These are phyloP conservation scores for Drusus annulatus DNA, from an alignment of 1,140 invertebrate species.

Conservation along the genomic window DNA sequence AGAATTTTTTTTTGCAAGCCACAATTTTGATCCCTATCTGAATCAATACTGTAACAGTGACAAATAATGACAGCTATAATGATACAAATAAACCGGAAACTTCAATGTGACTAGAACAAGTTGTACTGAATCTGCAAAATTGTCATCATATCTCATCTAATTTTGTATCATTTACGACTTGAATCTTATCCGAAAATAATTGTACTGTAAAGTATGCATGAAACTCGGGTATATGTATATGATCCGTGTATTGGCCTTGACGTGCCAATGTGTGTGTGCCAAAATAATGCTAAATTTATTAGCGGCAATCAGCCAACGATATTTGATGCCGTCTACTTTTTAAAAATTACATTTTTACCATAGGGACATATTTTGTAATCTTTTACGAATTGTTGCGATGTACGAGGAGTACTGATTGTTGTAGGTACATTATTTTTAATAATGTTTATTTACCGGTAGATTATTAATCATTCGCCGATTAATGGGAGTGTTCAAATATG, in stretches of 20 bases:
- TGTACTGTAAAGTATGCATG: neutral
- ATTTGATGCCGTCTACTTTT: conserved; percentile 31
- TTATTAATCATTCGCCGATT: neutral
- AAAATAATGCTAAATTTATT: conserved; percentile 25
- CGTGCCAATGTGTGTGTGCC: conserved; percentile 29
- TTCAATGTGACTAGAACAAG: neutral
- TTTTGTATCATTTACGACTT: no score
- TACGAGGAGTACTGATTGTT: neutral
- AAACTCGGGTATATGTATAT: neutral
- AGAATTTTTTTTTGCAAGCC: no score
- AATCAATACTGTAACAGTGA: no score
- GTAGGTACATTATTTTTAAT: neutral
- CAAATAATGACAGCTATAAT: neutral
- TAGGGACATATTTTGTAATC: conserved; percentile 25
- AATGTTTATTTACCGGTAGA: neutral
- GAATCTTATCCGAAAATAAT: neutral
- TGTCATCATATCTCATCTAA: neutral
- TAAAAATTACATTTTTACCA: neutral
- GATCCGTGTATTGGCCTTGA: neutral
- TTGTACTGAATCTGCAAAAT: no score
- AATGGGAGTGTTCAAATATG: neutral
- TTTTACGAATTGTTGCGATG: conserved; percentile 16
- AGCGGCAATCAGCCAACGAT: conserved; percentile 21
- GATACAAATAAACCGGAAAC: neutral
- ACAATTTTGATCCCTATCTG: no score